phyloP scores from a whole-genome alignment of 1,140 invertebrate genomes.

The Drosophila ambigua region DNA sequence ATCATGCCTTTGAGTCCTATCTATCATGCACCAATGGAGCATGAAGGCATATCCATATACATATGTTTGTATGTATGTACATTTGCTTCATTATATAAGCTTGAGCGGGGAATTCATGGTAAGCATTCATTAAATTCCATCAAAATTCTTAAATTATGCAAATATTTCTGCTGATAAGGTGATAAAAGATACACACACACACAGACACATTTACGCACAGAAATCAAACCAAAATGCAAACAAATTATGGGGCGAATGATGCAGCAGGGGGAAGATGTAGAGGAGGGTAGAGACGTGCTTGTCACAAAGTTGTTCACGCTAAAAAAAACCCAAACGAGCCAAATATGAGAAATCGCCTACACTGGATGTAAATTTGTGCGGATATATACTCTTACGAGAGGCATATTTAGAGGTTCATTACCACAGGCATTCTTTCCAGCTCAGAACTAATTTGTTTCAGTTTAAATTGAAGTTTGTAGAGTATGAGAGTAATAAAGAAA shows the following conservation, averaged over 20 bases:
- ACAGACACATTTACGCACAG: slow-evolving; percentile 8
- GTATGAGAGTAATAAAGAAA: not conserved
- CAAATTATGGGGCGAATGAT: slow-evolving; percentile 23
- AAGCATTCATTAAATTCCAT: slow-evolving; percentile 16
- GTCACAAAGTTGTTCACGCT: slow-evolving; percentile 57
- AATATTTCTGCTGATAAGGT: slow-evolving; percentile 69
- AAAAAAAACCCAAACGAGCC: slow-evolving; percentile 56
- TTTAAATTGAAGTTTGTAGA: too few relatives aligned
- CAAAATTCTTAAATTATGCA: slow-evolving; percentile 56
- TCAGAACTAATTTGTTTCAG: too few relatives aligned
- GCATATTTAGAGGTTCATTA: too few relatives aligned
- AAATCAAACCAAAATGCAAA: slow-evolving; percentile 48
- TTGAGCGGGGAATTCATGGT: slow-evolving; percentile 26
- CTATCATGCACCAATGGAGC: slow-evolving; percentile 10
- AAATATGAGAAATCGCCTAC: slow-evolving; percentile 59
- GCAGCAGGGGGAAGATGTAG: not conserved
- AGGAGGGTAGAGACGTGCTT: slow-evolving; percentile 30
- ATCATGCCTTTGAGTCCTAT: slow-evolving; percentile 11
- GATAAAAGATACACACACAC: slow-evolving; percentile 38
- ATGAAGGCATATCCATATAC: too few relatives aligned
- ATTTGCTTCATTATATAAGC: slow-evolving; percentile 23
- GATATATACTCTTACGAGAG: slow-evolving; percentile 19
- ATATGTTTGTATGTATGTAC: not conserved
- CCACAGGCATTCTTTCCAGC: too few relatives aligned
- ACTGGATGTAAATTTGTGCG: slow-evolving; percentile 47